Conservation (phyloP, 2,888 invertebrate genomes). For the Danaus chrysippus region DNA sequence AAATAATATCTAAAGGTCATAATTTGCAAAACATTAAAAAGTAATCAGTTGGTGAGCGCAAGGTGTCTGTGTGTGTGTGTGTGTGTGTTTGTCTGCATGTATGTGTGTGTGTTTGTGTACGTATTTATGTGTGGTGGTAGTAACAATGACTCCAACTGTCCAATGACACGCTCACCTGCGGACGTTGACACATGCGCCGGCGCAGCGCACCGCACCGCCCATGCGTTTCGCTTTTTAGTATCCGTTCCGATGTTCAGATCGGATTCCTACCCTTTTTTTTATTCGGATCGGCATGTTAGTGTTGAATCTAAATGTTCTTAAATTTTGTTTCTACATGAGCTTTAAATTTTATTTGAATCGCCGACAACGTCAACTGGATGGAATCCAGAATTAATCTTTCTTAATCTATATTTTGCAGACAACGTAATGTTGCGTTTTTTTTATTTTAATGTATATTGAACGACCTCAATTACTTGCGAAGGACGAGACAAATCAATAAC, state of each 20-base stretch:
- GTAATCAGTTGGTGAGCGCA: conserved; percentile 26
- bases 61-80: conserved; percentile 16
- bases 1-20: conserved; percentile 13
- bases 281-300: neutral
- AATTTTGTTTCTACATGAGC: neutral
- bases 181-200: conserved; percentile 70
- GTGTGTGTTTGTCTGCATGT: conserved; percentile 12
- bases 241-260: conserved; percentile 1
- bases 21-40: conserved; percentile 31
- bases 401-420: too few relatives aligned
- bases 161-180: conserved; percentile 68
- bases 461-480: neutral
- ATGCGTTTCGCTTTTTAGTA: conserved; percentile 34
- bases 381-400: too few relatives aligned
- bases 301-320: neutral
- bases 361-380: too few relatives aligned
- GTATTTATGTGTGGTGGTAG: conserved; percentile 21
- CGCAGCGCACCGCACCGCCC: conserved; percentile 38
- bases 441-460: neutral
- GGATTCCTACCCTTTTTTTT: conserved; percentile 1
- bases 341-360: neutral
- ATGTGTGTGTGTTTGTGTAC: conserved; percentile 36
- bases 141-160: conserved; percentile 62
- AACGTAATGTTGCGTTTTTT: too few relatives aligned
- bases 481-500: neutral